phyloP scores from a whole-genome alignment of 2,888 invertebrate species.

The Colletes collaris region DNA sequence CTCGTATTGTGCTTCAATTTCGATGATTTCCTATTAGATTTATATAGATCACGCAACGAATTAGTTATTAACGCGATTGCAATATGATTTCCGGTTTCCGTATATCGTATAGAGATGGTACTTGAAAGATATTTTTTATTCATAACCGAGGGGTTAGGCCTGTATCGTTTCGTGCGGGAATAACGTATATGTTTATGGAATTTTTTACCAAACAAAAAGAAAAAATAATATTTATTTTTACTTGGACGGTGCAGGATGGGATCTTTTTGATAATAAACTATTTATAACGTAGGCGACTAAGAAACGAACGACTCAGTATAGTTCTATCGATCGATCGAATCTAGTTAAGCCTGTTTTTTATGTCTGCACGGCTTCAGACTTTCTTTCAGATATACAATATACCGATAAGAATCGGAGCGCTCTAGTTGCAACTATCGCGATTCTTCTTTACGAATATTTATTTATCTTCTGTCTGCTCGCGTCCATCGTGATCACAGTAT shows the following conservation, averaged over 20 bases:
- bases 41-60: slow-evolving; percentile 54
- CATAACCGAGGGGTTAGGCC: slow-evolving; percentile 46
- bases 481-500: slow-evolving; percentile 1
- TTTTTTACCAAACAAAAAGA: slow-evolving; percentile 53
- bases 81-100: slow-evolving; percentile 39
- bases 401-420: neutral
- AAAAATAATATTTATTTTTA: slow-evolving; percentile 67
- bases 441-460: slow-evolving; percentile 9
- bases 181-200: slow-evolving; percentile 53
- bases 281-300: slow-evolving; percentile 58
- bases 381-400: slow-evolving; percentile 34
- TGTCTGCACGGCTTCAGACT: slow-evolving; percentile 53
- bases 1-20: slow-evolving; percentile 31
- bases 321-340: slow-evolving; percentile 27
- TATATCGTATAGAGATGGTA: slow-evolving; percentile 39
- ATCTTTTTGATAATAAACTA: slow-evolving; percentile 62
- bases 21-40: slow-evolving; percentile 55
- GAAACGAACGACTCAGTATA: slow-evolving; percentile 21
- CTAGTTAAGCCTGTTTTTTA: slow-evolving; percentile 50
- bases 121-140: slow-evolving; percentile 58
- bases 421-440: slow-evolving; percentile 12
- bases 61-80: slow-evolving; percentile 49
- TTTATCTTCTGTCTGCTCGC: slow-evolving; percentile 29
- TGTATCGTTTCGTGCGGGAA: slow-evolving; percentile 53
- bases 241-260: slow-evolving; percentile 58